These are phyloP conservation scores for Hirtodrosophila histrioides DNA, from an alignment of 2,888 invertebrate genomes.

Conservation along the genomic window DNA sequence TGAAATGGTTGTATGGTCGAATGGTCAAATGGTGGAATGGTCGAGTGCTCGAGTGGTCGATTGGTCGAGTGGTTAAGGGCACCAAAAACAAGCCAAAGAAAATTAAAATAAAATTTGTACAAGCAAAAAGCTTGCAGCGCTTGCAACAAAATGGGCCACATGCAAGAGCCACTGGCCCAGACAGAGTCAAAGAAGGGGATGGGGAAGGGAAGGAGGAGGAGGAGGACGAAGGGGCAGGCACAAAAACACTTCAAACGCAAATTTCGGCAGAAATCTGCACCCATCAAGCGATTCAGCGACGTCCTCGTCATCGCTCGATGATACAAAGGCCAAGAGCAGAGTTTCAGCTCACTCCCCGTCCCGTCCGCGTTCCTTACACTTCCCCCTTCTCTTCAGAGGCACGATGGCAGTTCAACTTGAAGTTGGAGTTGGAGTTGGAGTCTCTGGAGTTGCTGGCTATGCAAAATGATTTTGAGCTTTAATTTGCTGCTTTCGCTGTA, in stretches of 20 bases:
- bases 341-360: slow-evolving; percentile 21
- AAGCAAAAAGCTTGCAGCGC: slow-evolving; percentile 21
- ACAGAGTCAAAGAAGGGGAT: not conserved
- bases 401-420: not conserved
- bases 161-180: slow-evolving; percentile 26
- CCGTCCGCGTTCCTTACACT: too few species aligned
- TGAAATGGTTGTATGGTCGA: slow-evolving; percentile 27
- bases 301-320: slow-evolving; percentile 61
- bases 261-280: slow-evolving; percentile 82
- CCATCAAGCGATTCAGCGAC: slow-evolving; percentile 63
- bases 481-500: slow-evolving; percentile 76
- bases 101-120: slow-evolving; percentile 66
- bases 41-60: slow-evolving; percentile 11
- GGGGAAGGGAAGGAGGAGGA: not conserved
- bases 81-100: slow-evolving; percentile 43
- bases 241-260: slow-evolving; percentile 76
- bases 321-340: slow-evolving; percentile 49
- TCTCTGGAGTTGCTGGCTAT: slow-evolving; percentile 46
- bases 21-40: slow-evolving; percentile 22
- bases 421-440: slow-evolving; percentile 20
- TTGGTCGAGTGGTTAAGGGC: slow-evolving; percentile 9
- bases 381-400: too few species aligned
- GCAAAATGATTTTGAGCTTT: slow-evolving; percentile 75
- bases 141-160: slow-evolving; percentile 53
- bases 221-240: not conserved